Conservation (phyloP, 2,888 invertebrate genomes). For the Trachelus tabidus region DNA sequence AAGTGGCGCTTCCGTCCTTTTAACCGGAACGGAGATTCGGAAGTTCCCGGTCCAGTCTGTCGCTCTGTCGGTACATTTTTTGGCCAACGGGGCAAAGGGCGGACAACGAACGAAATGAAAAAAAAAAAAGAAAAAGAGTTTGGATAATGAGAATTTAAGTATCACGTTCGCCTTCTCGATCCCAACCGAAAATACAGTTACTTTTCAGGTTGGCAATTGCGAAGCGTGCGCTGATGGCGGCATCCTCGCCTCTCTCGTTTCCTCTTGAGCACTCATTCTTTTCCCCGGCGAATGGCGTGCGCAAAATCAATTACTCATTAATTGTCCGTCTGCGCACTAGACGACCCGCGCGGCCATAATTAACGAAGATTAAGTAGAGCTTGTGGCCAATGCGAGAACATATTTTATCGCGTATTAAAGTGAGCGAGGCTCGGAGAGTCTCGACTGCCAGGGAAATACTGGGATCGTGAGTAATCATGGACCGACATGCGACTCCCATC, state of each 20-base stretch:
- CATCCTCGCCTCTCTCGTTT: no score
- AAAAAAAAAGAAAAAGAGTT: no score
- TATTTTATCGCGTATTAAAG: conserved; percentile 51
- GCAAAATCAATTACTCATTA: conserved; percentile 62
- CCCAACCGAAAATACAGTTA: no score
- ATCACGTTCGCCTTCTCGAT: no score
- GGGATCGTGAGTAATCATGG: conserved; percentile 47
- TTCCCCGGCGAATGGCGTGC: conserved; percentile 47
- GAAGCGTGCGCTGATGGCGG: no score
- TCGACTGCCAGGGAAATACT: conserved; percentile 10
- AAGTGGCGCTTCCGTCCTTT: neutral
- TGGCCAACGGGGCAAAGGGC: no score
- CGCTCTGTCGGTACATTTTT: no score
- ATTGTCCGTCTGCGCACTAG: conserved; percentile 42
- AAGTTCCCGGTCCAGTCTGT: no score
- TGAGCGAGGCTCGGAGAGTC: conserved; percentile 29
- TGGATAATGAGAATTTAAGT: no score
- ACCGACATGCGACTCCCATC: conserved; percentile 41
- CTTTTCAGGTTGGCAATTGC: no score
- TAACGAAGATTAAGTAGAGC: conserved; percentile 59
- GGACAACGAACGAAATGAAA: no score
- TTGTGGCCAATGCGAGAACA: conserved; percentile 22
- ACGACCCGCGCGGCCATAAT: conserved; percentile 52
- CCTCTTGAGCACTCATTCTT: no score
- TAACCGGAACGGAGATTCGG: neutral